phyloP scores from a whole-genome alignment of 2,113 vertebrate species.

The Mobula birostris region DNA sequence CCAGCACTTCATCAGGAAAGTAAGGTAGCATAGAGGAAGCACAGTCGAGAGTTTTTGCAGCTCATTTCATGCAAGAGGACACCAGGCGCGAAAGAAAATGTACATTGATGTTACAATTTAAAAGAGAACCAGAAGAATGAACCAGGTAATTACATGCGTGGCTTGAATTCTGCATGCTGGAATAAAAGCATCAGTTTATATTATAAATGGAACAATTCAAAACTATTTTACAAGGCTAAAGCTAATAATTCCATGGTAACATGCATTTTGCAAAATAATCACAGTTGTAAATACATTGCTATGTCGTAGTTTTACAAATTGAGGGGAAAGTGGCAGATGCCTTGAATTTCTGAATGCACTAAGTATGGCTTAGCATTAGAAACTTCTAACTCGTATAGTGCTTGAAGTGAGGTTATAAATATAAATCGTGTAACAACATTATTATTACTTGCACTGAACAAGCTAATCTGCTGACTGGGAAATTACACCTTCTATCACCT shows the following conservation, averaged over 20 bases:
- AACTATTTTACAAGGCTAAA: neutral
- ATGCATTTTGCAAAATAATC: neutral
- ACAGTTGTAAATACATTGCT: neutral
- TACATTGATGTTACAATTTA: neutral
- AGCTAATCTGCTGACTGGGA: neutral
- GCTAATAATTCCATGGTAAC: neutral
- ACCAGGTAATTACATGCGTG: neutral
- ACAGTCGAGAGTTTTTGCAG: neutral
- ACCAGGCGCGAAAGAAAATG: neutral
- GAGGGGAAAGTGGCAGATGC: neutral
- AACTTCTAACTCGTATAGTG: neutral
- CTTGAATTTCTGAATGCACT: neutral
- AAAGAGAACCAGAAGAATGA: constrained; percentile 9
- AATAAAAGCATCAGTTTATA: neutral
- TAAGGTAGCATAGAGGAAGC: neutral
- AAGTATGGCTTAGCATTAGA: neutral
- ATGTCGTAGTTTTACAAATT: neutral
- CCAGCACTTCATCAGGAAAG: neutral
- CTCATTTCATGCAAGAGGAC: neutral
- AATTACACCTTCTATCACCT: neutral
- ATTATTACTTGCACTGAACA: neutral
- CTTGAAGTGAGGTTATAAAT: neutral
- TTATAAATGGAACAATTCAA: constrained; percentile 19
- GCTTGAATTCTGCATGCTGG: neutral
- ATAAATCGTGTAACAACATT: neutral